phyloP scores from a whole-genome alignment of 2,888 invertebrate genomes.

The Slavum lentiscoides region DNA sequence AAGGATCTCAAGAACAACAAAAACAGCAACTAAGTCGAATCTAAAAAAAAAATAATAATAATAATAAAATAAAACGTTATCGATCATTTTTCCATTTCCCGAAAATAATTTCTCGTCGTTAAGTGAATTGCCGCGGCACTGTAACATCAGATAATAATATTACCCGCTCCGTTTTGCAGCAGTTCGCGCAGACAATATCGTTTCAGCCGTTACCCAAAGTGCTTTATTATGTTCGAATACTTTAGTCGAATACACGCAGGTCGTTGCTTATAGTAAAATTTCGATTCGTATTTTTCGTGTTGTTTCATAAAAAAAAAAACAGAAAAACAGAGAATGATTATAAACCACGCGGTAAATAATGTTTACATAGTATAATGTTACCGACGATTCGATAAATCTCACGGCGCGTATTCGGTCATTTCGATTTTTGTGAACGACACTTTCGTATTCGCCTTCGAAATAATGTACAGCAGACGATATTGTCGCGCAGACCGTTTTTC shows the following conservation, averaged over 20 bases:
- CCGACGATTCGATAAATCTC: too few species aligned
- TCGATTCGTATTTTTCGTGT: neutral
- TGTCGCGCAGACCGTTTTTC: too few species aligned
- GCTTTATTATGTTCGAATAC: slow-evolving; percentile 19
- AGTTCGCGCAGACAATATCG: neutral
- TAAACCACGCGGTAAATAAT: neutral
- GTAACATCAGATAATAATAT: neutral
- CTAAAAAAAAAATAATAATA: neutral
- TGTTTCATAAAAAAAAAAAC: too few species aligned
- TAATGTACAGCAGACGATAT: too few species aligned
- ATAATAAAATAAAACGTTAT: slow-evolving; percentile 7
- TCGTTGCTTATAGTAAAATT: neutral
- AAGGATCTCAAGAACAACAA: neutral
- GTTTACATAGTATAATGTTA: too few species aligned
- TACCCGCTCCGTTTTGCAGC: neutral
- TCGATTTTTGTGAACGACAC: too few species aligned
- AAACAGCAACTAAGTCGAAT: neutral
- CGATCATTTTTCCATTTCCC: slow-evolving; percentile 1
- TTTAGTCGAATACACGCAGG: neutral
- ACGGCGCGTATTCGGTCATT: too few species aligned
- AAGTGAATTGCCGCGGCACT: slow-evolving; percentile 8
- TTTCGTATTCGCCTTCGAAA: too few species aligned
- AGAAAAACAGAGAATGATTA: neutral
- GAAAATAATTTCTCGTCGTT: neutral
- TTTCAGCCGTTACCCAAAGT: slow-evolving; percentile 1